These are phyloP conservation scores for Orchesellides sinensis DNA, from an alignment of 2,888 invertebrate genomes.

Conservation along the genomic window DNA sequence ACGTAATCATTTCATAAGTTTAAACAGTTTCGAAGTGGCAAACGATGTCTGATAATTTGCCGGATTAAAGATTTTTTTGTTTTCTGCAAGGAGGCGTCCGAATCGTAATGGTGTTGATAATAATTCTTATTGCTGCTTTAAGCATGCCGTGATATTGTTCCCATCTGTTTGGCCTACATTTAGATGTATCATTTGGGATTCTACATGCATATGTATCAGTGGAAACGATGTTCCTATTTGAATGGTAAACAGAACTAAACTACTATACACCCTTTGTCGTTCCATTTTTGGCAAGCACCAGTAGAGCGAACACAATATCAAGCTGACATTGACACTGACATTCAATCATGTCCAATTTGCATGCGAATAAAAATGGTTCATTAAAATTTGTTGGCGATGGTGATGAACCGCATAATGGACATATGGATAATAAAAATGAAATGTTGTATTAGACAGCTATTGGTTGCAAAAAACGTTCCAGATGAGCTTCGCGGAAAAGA, in stretches of 20 bases:
- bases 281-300: conserved; percentile 19
- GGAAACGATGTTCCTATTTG: no score
- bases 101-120: no score
- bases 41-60: no score
- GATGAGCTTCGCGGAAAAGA: neutral
- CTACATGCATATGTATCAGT: no score
- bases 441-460: neutral
- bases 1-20: no score
- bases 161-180: no score
- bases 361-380: conserved; percentile 51
- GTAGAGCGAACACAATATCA: neutral
- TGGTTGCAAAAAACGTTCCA: neutral
- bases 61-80: no score
- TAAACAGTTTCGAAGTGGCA: no score
- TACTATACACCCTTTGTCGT: conserved; percentile 17
- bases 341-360: conserved; percentile 58
- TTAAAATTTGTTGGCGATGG: conserved; percentile 29
- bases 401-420: conserved; percentile 11
- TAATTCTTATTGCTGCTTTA: no score
- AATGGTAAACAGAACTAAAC: neutral
- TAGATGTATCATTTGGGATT: no score
- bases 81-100: no score
- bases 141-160: no score
- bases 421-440: neutral
- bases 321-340: conserved; percentile 55